Evolutionary conservation across 2,888 invertebrate genomes (phyloP), one percentile per base, ranked within the genome.

Genomic region (Bibio marci): DNA sequence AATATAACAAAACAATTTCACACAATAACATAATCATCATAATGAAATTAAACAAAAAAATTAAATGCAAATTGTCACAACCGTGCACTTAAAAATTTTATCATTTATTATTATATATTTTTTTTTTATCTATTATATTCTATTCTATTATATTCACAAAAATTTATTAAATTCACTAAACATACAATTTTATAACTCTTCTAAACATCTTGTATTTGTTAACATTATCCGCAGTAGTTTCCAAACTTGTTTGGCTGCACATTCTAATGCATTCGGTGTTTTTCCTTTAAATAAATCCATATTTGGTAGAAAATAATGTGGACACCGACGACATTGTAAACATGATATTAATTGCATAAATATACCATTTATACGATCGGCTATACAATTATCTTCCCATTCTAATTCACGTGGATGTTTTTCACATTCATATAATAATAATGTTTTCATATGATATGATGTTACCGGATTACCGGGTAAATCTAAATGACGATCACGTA

Each of bases 201-300:
- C 92, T 52, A 94, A 71, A 38, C 88, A 87, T 48, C 86, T 70
- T 40, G 85, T 82, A 63, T 91, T 91, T 47, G 91, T 92, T 51
- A 94, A 70, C 63, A 94, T 78, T 60, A 91, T 90, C 45, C 94
- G 65, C 13, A 90, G 83, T 37, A 94, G 72, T 55, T 87, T 69
- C 92, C 92, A 94, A 49, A 87, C 83, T 61, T 88, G 85, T 64
- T 91, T 90, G 43, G 91, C 87, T 6, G 90, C 88, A 61, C 86
- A 87, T 64, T 94, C 92, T 51, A 94, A 67, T 5, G 86, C 80
- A 50, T 82, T 80, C 46, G 86, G 81, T 37, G 86, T 83, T 62
- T 90, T 90, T 41, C 90, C 91, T 59, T 88, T 86, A 64, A 95
- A 88, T 43, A 95, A 66, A 64, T 94, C 92, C 57, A 94, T 73